Conservation (phyloP, 2,113 vertebrate species). For the Pantherophis guttatus region DNA sequence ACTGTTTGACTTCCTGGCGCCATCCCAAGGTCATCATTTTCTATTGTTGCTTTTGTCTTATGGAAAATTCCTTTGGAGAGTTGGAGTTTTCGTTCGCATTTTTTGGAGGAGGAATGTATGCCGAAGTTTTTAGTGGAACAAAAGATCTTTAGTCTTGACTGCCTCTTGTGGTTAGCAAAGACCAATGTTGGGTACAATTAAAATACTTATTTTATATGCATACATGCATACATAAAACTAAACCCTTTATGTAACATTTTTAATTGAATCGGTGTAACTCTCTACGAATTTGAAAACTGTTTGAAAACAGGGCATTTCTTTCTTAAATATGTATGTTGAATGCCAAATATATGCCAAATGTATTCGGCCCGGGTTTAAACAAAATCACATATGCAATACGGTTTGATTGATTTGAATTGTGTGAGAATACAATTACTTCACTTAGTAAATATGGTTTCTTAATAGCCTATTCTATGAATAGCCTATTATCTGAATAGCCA, state of each 20-base stretch:
- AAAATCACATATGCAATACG: background rate
- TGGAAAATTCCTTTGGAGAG: conserved; percentile 60
- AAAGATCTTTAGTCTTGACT: conserved; percentile 31
- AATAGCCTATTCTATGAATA: background rate
- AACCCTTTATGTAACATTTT: background rate
- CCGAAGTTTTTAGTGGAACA: background rate
- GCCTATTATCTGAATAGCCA: background rate
- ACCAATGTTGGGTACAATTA: background rate
- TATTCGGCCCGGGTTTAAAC: background rate
- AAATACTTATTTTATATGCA: background rate
- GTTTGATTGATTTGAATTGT: background rate
- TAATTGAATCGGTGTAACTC: background rate
- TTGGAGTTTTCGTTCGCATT: background rate
- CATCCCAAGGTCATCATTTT: conserved; percentile 73
- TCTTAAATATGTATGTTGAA: background rate
- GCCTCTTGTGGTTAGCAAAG: conserved; percentile 37
- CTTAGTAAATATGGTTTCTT: background rate
- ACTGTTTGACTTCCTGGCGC: conserved; percentile 69
- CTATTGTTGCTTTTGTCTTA: conserved; percentile 62
- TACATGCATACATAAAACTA: background rate
- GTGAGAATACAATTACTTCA: background rate
- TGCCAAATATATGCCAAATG: background rate
- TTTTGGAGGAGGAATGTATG: background rate
- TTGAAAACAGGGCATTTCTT: background rate
- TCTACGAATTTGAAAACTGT: background rate